Conservation (phyloP, 2,113 vertebrate species). For the Sinocyclocheilus grahami region DNA sequence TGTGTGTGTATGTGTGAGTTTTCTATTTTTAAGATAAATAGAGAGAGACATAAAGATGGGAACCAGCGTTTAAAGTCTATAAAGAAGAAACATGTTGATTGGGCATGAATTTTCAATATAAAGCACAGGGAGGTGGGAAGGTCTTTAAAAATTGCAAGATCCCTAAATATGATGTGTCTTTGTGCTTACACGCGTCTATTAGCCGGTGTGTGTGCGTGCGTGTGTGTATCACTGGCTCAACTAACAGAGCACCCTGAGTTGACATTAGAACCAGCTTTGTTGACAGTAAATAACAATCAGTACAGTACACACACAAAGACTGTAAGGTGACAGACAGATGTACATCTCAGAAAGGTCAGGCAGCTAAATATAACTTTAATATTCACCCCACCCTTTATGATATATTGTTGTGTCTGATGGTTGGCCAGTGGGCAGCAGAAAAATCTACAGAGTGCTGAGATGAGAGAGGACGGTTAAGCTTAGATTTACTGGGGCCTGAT, state of each 20-base stretch:
- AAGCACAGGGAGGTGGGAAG: neutral
- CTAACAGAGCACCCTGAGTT: slow-evolving; percentile 13
- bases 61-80: slow-evolving; percentile 35
- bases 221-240: neutral
- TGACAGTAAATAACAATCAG: slow-evolving; percentile 34
- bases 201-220: neutral
- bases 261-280: slow-evolving; percentile 14
- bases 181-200: neutral
- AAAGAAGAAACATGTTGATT: slow-evolving; percentile 32
- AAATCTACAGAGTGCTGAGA: slow-evolving; percentile 43
- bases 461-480: slow-evolving; percentile 28
- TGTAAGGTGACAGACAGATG: slow-evolving; percentile 13
- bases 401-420: slow-evolving; percentile 70
- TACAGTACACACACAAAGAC: slow-evolving; percentile 10
- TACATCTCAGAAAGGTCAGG: slow-evolving; percentile 66
- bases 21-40: slow-evolving; percentile 19
- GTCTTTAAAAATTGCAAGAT: neutral
- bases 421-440: slow-evolving; percentile 63
- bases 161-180: neutral
- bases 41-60: slow-evolving; percentile 18
- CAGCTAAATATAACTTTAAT: slow-evolving; percentile 74
- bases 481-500: slow-evolving; percentile 40
- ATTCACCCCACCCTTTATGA: slow-evolving; percentile 68
- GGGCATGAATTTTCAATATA: neutral
- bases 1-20: neutral